phyloP scores from a whole-genome alignment of 2,797 vertebrate genomes.

The Enteromius unitaeniatus region DNA sequence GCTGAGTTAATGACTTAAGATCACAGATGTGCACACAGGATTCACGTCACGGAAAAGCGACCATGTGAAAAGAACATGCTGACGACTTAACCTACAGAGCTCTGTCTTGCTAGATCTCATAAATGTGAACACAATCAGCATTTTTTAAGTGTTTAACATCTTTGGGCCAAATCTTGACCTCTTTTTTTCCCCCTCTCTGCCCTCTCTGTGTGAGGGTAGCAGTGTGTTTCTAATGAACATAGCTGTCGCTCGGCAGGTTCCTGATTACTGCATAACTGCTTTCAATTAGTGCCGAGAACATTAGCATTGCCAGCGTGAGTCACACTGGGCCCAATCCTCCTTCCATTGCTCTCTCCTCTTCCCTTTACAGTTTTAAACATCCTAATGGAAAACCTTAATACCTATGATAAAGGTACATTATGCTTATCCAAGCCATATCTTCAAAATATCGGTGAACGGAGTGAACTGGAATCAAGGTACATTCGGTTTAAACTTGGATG shows the following conservation, averaged over 20 bases:
- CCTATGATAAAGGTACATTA: conserved; percentile 21
- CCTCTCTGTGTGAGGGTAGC: conserved; percentile 31
- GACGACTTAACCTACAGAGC: neutral
- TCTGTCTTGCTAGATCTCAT: neutral
- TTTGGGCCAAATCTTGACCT: conserved; percentile 14
- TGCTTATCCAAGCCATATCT: conserved; percentile 29
- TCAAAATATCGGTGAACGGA: conserved; percentile 2
- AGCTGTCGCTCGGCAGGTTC: conserved; percentile 75
- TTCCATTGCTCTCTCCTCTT: conserved; percentile 35
- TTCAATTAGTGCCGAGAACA: conserved; percentile 81
- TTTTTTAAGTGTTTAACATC: conserved; percentile 8
- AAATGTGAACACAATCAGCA: neutral
- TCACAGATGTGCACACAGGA: conserved; percentile 1
- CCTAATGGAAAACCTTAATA: conserved; percentile 31
- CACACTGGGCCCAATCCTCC: conserved; percentile 34
- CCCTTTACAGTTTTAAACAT: conserved; percentile 24
- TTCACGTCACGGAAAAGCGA: neutral
- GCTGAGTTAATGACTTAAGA: conserved; percentile 54
- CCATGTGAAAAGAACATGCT: neutral
- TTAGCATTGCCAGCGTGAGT: conserved; percentile 76
- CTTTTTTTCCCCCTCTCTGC: neutral
- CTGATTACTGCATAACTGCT: conserved; percentile 79
- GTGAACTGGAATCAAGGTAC: conserved; percentile 7
- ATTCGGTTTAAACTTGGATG: conserved; percentile 5
- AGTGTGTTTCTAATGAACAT: conserved; percentile 78